Percentiles rank a stretch among this genome's conserved stretches.
Evolutionary conservation across 2,797 vertebrate species (phyloP).

Genomic region (Eutrigla gurnardus): DNA sequence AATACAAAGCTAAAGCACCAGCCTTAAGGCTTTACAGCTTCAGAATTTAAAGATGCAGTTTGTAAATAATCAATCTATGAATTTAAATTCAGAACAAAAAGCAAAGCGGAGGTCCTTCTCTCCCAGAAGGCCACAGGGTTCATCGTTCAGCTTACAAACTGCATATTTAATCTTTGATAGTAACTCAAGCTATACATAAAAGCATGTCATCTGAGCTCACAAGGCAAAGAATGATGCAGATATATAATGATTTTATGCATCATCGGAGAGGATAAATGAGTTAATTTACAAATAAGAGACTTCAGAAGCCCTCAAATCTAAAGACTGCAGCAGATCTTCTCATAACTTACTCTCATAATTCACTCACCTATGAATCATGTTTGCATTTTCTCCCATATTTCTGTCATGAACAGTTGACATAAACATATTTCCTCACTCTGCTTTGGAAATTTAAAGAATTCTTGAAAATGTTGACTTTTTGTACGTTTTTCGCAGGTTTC

Average conservation of each 20-base stretch:
- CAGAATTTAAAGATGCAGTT: constrained; percentile 44
- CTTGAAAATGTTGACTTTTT: background rate
- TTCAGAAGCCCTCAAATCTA: constrained; percentile 40
- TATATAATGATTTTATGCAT: background rate
- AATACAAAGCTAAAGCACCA: constrained; percentile 20
- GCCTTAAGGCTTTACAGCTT: constrained; percentile 38
- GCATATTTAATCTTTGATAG: constrained; percentile 27
- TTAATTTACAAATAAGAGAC: constrained; percentile 23
- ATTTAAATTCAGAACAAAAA: background rate
- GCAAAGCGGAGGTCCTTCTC: background rate
- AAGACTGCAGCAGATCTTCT: background rate
- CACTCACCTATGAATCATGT: background rate
- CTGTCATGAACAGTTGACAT: background rate
- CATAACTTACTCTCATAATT: constrained; percentile 1
- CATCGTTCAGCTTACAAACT: constrained; percentile 13
- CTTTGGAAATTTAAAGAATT: background rate
- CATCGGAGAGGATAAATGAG: constrained; percentile 16
- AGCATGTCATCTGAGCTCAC: constrained; percentile 34
- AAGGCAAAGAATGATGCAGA: constrained; percentile 36
- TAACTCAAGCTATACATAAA: constrained; percentile 27
- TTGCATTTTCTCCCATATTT: constrained; percentile 1
- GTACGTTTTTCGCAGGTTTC: background rate
- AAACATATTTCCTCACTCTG: background rate
- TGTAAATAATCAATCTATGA: constrained; percentile 9
- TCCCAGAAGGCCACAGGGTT: background rate